A percentile compares a stretch with the other conserved stretches of the same genome.
phyloP scores from a whole-genome alignment of 2,113 vertebrate genomes.

The Hoplias malabaricus region DNA sequence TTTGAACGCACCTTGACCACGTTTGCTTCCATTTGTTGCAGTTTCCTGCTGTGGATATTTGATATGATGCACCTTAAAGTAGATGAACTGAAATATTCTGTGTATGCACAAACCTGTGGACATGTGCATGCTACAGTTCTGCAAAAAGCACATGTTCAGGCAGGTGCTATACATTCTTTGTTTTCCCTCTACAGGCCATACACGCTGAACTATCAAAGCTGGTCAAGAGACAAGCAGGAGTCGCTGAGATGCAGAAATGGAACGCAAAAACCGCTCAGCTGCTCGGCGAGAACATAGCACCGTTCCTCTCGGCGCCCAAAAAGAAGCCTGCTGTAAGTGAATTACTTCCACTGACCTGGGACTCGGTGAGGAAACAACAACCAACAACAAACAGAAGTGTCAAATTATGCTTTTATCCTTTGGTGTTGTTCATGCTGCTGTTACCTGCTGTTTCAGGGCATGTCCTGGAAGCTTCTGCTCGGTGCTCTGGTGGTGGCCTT shows the following conservation, averaged over 20 bases:
- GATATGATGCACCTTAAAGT: too few relatives aligned
- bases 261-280: conserved; percentile 61
- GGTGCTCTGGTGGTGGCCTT: conserved; percentile 75
- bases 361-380: too few relatives aligned
- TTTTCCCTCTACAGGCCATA: conserved; percentile 67
- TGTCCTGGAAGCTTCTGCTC: conserved; percentile 75
- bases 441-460: conserved; percentile 65
- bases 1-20: too few relatives aligned
- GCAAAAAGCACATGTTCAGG: background rate
- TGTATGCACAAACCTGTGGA: too few relatives aligned
- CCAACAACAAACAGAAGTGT: background rate
- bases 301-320: conserved; percentile 62
- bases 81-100: too few relatives aligned
- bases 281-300: conserved; percentile 61
- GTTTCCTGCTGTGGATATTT: too few relatives aligned
- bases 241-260: conserved; percentile 52
- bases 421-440: conserved; percentile 12
- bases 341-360: background rate
- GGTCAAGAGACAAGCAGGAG: conserved; percentile 67
- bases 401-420: background rate
- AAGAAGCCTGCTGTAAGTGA: conserved; percentile 64
- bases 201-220: conserved; percentile 80
- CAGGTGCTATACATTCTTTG: background rate
- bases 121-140: background rate
- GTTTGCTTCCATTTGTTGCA: too few relatives aligned